Conservation (phyloP, 2,888 invertebrate genomes). For the Lordiphosa andalusiaca region DNA sequence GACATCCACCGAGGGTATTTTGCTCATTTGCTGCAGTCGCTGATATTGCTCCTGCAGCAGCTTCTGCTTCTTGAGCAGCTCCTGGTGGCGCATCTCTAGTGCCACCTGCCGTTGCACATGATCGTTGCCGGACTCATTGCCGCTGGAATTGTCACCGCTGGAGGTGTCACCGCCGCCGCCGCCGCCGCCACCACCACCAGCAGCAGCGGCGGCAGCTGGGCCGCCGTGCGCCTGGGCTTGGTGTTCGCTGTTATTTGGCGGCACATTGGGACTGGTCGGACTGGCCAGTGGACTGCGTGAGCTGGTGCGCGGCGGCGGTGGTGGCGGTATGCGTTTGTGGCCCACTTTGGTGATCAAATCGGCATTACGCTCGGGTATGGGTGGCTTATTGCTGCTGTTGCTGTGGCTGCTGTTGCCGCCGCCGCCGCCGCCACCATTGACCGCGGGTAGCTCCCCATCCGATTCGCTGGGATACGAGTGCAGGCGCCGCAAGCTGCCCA, state of each 20-base stretch:
- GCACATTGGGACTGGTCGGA: slow-evolving; percentile 87
- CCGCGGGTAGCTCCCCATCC: slow-evolving; percentile 87
- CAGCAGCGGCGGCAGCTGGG: slow-evolving; percentile 71
- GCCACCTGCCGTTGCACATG: slow-evolving; percentile 87
- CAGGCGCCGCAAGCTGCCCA: slow-evolving; percentile 86
- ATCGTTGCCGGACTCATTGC: slow-evolving; percentile 89
- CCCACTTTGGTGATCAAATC: slow-evolving; percentile 87
- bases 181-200: slow-evolving; percentile 36
- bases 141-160: slow-evolving; percentile 84
- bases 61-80: slow-evolving; percentile 91
- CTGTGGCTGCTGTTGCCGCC: slow-evolving; percentile 1
- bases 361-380: slow-evolving; percentile 90
- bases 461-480: slow-evolving; percentile 93
- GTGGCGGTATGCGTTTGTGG: slow-evolving; percentile 90
- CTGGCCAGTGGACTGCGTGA: slow-evolving; percentile 93
- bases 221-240: slow-evolving; percentile 49
- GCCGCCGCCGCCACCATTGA: slow-evolving; percentile 48
- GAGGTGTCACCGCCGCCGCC: slow-evolving; percentile 57
- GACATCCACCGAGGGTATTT: slow-evolving; percentile 86
- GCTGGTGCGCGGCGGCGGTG: slow-evolving; percentile 95
- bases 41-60: slow-evolving; percentile 95
- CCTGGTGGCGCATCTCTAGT: slow-evolving; percentile 93
- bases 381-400: slow-evolving; percentile 85
- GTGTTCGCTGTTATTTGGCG: slow-evolving; percentile 82
- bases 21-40: slow-evolving; percentile 91